Percentiles rank a stretch among this genome's conserved stretches.
phyloP scores from a whole-genome alignment of 2,113 vertebrate genomes.

The Abramis brama region DNA sequence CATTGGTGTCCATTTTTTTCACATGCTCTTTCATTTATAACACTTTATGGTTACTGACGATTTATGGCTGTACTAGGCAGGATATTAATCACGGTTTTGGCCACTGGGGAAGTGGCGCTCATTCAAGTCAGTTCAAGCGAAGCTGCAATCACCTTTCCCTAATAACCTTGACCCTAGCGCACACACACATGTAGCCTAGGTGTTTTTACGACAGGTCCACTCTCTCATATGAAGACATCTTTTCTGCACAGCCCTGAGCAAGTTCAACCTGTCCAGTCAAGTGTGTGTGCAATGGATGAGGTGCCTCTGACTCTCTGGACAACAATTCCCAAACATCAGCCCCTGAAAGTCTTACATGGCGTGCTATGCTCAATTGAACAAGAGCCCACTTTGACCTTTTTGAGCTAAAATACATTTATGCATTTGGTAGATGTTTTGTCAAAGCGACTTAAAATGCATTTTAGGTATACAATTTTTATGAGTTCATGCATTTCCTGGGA shows the following conservation, averaged over 20 bases:
- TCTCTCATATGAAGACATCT: background rate
- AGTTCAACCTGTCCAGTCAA: slow-evolving; percentile 25
- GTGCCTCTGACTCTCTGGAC: slow-evolving; percentile 7
- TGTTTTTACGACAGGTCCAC: slow-evolving; percentile 42
- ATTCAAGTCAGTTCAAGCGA: background rate
- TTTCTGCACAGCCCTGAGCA: background rate
- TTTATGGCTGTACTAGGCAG: slow-evolving; percentile 1
- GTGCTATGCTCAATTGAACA: background rate
- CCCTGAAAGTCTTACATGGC: background rate
- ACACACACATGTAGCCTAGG: background rate
- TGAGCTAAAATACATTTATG: background rate
- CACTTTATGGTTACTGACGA: no score
- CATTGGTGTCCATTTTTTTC: no score
- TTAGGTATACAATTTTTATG: background rate
- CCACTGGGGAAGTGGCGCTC: background rate
- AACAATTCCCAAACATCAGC: slow-evolving; percentile 36
- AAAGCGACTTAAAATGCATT: background rate
- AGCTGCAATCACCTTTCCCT: slow-evolving; percentile 27
- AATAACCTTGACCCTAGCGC: slow-evolving; percentile 48
- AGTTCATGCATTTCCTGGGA: background rate
- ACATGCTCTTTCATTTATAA: no score
- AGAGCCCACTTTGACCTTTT: background rate
- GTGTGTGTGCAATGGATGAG: slow-evolving; percentile 36
- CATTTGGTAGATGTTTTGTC: background rate
- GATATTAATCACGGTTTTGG: slow-evolving; percentile 15